Percentiles rank a stretch among this genome's conserved stretches.
Evolutionary conservation across 1,140 invertebrate species (phyloP).

Genomic region (Lanistes nyassanus): DNA sequence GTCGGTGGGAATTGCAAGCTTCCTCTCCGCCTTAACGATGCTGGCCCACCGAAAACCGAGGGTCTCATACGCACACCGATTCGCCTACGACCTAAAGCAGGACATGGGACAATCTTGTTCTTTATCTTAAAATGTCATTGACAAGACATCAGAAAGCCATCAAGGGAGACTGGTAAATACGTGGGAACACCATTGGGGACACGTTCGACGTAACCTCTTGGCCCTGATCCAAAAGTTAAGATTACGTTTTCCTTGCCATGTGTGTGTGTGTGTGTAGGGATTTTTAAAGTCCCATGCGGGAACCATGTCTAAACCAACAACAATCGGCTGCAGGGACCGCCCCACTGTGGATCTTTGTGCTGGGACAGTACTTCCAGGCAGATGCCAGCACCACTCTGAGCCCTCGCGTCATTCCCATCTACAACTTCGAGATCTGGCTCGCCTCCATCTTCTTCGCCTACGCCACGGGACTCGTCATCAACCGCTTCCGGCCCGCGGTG

Average conservation of each 20-base stretch:
- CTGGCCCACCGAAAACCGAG: too few relatives aligned
- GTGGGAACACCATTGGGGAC: neutral
- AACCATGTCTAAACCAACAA: neutral
- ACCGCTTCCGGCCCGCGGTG: slow-evolving; percentile 50
- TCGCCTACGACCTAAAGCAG: too few relatives aligned
- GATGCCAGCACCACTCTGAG: slow-evolving; percentile 37
- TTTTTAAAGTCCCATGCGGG: neutral
- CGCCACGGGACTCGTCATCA: slow-evolving; percentile 53
- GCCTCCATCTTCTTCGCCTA: slow-evolving; percentile 57
- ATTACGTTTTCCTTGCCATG: neutral
- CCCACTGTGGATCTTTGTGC: slow-evolving; percentile 60
- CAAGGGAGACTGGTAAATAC: neutral
- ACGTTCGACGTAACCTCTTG: neutral
- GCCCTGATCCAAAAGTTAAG: neutral
- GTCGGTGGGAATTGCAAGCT: too few relatives aligned
- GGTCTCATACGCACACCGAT: too few relatives aligned
- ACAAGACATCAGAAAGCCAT: too few relatives aligned
- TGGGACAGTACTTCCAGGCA: slow-evolving; percentile 59
- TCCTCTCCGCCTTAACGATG: too few relatives aligned
- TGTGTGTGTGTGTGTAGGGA: slow-evolving; percentile 3
- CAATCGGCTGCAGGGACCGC: slow-evolving; percentile 54
- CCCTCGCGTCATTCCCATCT: slow-evolving; percentile 51
- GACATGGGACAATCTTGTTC: too few relatives aligned
- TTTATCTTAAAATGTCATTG: too few relatives aligned
- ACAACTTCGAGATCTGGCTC: slow-evolving; percentile 62